These are phyloP conservation scores for Lutjanus erythropterus DNA, from an alignment of 2,113 vertebrate species.

Conservation along the genomic window DNA sequence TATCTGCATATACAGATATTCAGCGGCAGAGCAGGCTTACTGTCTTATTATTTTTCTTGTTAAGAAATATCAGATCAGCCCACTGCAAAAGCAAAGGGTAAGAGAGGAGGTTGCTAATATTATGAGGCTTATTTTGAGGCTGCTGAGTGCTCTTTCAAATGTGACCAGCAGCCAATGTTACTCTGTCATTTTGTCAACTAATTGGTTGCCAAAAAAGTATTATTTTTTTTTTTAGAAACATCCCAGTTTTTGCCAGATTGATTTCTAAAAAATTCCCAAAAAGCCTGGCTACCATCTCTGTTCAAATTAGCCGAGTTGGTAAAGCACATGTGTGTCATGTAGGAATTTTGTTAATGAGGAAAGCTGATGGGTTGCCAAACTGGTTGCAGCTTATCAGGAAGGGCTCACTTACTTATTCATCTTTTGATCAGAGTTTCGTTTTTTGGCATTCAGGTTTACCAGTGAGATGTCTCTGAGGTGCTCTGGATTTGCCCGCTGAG, in stretches of 20 bases:
- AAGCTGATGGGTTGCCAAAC: not conserved
- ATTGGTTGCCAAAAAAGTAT: constrained; percentile 24
- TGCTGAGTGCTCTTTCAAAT: constrained; percentile 10
- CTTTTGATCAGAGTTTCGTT: not conserved
- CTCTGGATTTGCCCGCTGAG: not conserved
- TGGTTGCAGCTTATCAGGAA: not conserved
- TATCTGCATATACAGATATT: constrained; percentile 2
- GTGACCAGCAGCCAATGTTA: constrained; percentile 15
- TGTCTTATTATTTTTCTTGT: not conserved
- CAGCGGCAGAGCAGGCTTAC: not conserved
- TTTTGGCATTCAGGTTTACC: not conserved
- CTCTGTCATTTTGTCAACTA: constrained; percentile 14
- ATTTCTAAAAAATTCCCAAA: not conserved
- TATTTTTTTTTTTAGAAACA: constrained; percentile 1
- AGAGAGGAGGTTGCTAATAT: not conserved
- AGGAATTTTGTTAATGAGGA: not conserved
- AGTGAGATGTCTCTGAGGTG: not conserved
- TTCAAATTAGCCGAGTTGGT: not conserved
- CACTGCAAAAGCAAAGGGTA: not conserved
- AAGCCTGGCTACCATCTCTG: not conserved
- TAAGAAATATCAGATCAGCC: not conserved
- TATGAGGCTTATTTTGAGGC: constrained; percentile 30
- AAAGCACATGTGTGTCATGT: not conserved
- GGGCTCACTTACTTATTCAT: not conserved
- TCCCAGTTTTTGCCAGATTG: not conserved